A percentile compares a stretch with the other conserved stretches of the same genome.
phyloP scores from a whole-genome alignment of 2,797 vertebrate genomes.

The Neomorphus geoffroyi region DNA sequence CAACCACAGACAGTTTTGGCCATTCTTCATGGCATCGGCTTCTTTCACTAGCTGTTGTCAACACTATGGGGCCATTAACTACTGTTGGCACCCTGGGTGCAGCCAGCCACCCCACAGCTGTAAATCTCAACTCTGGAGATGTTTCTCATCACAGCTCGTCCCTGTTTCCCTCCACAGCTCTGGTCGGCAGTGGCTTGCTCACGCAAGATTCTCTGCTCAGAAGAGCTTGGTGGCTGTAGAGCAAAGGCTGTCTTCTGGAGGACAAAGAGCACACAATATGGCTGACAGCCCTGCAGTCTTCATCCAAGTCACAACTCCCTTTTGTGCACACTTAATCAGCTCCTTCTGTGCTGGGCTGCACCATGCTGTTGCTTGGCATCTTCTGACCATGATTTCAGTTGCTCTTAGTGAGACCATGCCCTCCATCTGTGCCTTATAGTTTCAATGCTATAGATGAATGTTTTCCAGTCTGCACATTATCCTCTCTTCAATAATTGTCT shows the following conservation, averaged over 20 bases:
- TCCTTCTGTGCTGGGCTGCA: not conserved
- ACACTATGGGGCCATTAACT: not conserved
- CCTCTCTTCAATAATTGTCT: not conserved
- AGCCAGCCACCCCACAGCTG: not conserved
- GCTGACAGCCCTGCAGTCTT: not conserved
- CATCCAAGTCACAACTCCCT: conserved; percentile 46
- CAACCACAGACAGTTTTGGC: not conserved
- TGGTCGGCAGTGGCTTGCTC: accelerated
- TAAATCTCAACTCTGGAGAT: not conserved
- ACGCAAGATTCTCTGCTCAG: not conserved
- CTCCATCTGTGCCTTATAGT: not conserved
- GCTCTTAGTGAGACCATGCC: not conserved
- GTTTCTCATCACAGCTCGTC: conserved; percentile 13
- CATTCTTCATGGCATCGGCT: not conserved
- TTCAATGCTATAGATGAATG: not conserved
- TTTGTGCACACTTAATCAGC: not conserved
- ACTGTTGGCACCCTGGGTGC: not conserved
- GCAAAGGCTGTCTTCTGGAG: not conserved
- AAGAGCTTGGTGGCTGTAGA: not conserved
- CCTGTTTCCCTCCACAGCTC: not conserved
- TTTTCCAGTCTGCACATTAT: not conserved
- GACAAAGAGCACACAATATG: not conserved
- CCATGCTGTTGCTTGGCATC: not conserved
- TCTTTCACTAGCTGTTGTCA: not conserved
- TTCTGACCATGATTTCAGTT: not conserved